These are phyloP conservation scores for Tetramorium simillimum DNA, from an alignment of 1,140 invertebrate species.

Conservation along the genomic window DNA sequence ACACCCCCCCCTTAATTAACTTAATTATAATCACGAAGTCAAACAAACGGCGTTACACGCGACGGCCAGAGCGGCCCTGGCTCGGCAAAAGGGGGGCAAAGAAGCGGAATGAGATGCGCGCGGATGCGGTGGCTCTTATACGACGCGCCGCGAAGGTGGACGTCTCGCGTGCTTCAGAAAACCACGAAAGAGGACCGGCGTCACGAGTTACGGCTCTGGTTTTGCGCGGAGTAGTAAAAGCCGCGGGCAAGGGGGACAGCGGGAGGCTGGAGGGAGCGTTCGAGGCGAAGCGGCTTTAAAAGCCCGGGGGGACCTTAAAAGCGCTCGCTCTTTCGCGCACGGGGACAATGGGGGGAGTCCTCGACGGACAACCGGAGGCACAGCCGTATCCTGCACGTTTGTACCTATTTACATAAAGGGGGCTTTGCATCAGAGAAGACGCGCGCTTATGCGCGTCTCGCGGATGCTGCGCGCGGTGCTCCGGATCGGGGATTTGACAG, in stretches of 20 bases:
- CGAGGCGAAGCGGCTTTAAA: constrained; percentile 16
- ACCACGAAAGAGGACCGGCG: constrained; percentile 54
- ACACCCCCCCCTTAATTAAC: constrained; percentile 75
- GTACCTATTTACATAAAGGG: constrained; percentile 69
- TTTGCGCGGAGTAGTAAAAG: constrained; percentile 78
- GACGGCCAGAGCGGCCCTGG: not conserved
- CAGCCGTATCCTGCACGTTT: constrained; percentile 31
- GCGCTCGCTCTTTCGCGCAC: constrained; percentile 1
- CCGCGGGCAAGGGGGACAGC: not conserved
- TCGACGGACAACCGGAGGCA: constrained; percentile 28
- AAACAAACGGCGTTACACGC: constrained; percentile 73
- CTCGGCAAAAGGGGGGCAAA: constrained; percentile 48
- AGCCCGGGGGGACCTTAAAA: constrained; percentile 27
- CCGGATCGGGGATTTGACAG: not conserved
- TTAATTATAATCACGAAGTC: constrained; percentile 79
- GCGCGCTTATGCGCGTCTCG: not conserved
- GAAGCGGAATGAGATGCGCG: constrained; percentile 75
- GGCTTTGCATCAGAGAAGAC: constrained; percentile 57
- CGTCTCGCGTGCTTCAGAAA: constrained; percentile 68
- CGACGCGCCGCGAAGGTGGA: not conserved
- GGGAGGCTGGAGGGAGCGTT: not conserved
- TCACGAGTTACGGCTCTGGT: constrained; percentile 73
- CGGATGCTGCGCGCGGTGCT: not conserved
- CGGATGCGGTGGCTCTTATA: constrained; percentile 42
- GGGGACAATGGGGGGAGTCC: constrained; percentile 44